Base-by-base conservation (phyloP, 2,888 invertebrate genomes). In the Plusia festucae region DNA sequence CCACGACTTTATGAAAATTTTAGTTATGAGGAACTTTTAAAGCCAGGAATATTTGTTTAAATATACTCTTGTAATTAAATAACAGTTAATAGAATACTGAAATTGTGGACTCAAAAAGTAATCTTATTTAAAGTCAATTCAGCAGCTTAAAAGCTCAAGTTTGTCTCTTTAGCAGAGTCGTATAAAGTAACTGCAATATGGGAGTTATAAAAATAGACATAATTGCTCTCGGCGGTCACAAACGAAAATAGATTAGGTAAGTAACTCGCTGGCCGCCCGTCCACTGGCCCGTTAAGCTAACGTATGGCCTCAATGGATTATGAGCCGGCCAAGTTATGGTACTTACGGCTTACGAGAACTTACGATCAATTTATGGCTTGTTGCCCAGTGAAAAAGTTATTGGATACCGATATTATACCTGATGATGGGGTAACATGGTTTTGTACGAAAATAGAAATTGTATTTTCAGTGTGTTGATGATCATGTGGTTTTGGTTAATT, bases 311-410 rank as follows among this genome's bases (percentile, higher is more conserved):
- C 60, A 63, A 61, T 60, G 73, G 73, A 76, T 83, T 79, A 81
- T 78, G 82, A 80, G 60, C 66, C 72, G 52, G 56, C 66, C 63
- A 75, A 83, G 75, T 76, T 75, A 75, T 79, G 74, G 78, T 69
- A 69, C 70, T 76, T 68, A 70, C 44, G 60, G 69, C 75, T 78
- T 78, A 74, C 60, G 68, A 60, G 60, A 60, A 73, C 70, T 74
- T 60, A 52, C 57, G 56, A 61, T 32, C 18, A 69, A 82, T 78
- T 79, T 82, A 82, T 72, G 52, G 66, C 58, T 55, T 56, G 51
- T 40, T 60, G 74, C 40, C 65, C 59, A 55, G 51, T 71, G 74
- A 74, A 82, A 80, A 82, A 76, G 62, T 70, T 76, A 71, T 54
- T 60, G 34, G 46, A 46, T 46, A 9, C 46, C 16, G 9, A 46